A percentile compares a stretch with the other conserved stretches of the same genome.
Conservation (phyloP, 2,888 invertebrate genomes). For the Leuctra nigra region DNA sequence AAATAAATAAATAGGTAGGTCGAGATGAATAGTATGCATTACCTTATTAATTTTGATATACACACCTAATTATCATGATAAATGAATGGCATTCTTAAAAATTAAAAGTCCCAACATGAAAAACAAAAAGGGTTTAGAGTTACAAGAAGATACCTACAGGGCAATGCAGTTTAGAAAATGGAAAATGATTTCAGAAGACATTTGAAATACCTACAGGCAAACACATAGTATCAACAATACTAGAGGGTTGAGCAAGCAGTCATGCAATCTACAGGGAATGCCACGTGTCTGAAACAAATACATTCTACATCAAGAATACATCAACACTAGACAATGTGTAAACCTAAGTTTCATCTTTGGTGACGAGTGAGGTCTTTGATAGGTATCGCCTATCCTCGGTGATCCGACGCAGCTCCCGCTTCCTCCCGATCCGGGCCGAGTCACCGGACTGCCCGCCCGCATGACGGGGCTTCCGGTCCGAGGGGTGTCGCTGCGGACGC, state of each 20-base stretch:
- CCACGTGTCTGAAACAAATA: conserved; percentile 21
- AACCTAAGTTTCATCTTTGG: conserved; percentile 92
- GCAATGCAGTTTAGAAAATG: too few species aligned
- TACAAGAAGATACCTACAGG: too few species aligned
- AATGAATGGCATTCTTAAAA: too few species aligned
- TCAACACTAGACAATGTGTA: conserved; percentile 27
- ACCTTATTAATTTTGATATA: too few species aligned
- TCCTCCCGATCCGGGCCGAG: conserved; percentile 26
- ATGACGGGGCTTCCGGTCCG: conserved; percentile 42
- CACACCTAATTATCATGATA: too few species aligned
- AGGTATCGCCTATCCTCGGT: conserved; percentile 47
- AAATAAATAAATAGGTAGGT: too few species aligned
- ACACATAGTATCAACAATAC: conserved; percentile 19
- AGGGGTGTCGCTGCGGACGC: conserved; percentile 43
- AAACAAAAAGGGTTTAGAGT: too few species aligned
- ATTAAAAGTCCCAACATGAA: too few species aligned
- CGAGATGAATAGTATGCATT: too few species aligned
- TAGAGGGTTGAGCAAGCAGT: too few species aligned
- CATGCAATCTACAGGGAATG: not conserved
- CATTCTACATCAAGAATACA: conserved; percentile 19
- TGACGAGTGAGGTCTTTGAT: conserved; percentile 66
- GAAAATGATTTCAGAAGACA: too few species aligned
- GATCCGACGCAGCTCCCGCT: conserved; percentile 29
- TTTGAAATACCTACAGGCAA: too few species aligned
- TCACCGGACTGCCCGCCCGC: conserved; percentile 30